Evolutionary conservation across 2,888 invertebrate genomes (phyloP), one percentile per base, ranked within the genome.

Genomic region (Troides aeacus): DNA sequence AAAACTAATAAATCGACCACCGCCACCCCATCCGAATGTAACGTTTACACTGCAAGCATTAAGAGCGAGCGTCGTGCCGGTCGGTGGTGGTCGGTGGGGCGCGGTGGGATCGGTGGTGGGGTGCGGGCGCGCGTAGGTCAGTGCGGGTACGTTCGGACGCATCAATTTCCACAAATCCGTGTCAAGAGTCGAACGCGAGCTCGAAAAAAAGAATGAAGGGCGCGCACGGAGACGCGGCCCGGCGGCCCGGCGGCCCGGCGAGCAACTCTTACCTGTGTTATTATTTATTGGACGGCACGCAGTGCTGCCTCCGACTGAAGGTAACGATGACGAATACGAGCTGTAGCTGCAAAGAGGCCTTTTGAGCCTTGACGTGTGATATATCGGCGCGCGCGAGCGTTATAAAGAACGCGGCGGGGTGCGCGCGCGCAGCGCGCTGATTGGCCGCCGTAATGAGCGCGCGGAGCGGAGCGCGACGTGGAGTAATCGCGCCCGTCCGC

Each of bases 281-380:
- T 89, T 89, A 92, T 90, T 90, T 90, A 91, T 90, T 82, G 82
- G 85, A 78, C 83, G 82, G 81, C 83, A 76, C 73, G 78, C 82
- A 72, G 78, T 78, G 81, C 81, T 78, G 80, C 80, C 81, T 81
- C 83, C 78, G 83, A 79, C 74, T 73, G 72, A 72, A 76, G 77
- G 74, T 79, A 91, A 91, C 91, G 91, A 92, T 92, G 92, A 92
- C 91, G 92, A 90, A 92, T 92, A 89, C 83, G 83, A 88, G 90
- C 90, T 90, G 86, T 84, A 87, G 88, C 87, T 84, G 87, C 88
- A 86, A 88, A 87, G 86, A 86, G 84, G 82, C 84, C 85, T 86
- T 90, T 88, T 83, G 83, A 83, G 84, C 78, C 78, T 81, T 88
- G 90, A 90, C 90, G 87, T 79, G 86, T 89, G 90, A 92, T 89